Base-by-base conservation (phyloP, 2,888 invertebrate genomes). In the Masnerella sp. region DNA sequence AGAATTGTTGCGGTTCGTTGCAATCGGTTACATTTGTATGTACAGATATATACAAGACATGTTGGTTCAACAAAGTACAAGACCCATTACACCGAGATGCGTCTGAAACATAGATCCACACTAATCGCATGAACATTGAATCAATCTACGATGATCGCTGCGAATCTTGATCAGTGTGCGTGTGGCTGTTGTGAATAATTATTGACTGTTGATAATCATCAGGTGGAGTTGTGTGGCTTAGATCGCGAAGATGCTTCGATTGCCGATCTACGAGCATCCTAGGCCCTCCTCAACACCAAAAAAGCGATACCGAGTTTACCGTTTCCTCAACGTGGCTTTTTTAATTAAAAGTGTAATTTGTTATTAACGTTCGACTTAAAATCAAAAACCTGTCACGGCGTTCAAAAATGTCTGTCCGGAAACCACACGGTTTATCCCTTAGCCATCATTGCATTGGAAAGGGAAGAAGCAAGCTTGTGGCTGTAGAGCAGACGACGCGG, bases 201-300 rank as follows among this genome's bases (percentile, higher is more conserved):
- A n/a, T n/a, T n/a, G n/a, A n/a, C n/a, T n/a, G n/a, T n/a, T 65
- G 65, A 38, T 12, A 30, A 51, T 51, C 45, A 22, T 49, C 56
- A n/a, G n/a, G 43, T 67, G 49, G 22, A 52, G 61, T 73, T 38
- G 56, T 67, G 54, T 73, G 34, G 42, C 59, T 40, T 64, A 32
- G 42, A 28, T 45, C 28, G 14, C 14, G 25, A 62, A 45, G 51
- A 51, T 59, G 59, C 38, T 47, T 59, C 52, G 28, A 30, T 64
- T 28, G 59, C 56, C 30, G 73, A 77, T 84, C 83, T 85, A 83
- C 81, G 84, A 84, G 85, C 83, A 83, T 85, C 85, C 83, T 83
- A 85, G 83, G 82, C 83, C 79, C 78, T 78, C 71, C 61, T 64
- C 52, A 58, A 56, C 34, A 30, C 28, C 45, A 58, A 56, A 34